A percentile compares a stretch with the other conserved stretches of the same genome.
These are phyloP conservation scores for Mactra quadrangularis DNA, from an alignment of 1,140 invertebrate species.

Conservation along the genomic window DNA sequence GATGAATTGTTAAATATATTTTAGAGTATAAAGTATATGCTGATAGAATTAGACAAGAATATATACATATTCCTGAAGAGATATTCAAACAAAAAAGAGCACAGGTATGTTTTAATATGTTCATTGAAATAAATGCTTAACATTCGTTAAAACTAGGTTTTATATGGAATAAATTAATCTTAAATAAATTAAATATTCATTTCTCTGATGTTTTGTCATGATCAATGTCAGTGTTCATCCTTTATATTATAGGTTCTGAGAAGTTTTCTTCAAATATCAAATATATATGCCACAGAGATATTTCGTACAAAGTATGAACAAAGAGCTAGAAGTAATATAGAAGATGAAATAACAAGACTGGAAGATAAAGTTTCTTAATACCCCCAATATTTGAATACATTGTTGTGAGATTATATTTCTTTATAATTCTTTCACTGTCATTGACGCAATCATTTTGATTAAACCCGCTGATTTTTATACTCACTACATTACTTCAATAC, in stretches of 20 bases:
- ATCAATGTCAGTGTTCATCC: no score
- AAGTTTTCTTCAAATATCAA: background rate
- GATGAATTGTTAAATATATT: no score
- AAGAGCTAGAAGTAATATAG: slow-evolving; percentile 21
- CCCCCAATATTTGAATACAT: background rate
- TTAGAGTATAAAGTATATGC: slow-evolving; percentile 37
- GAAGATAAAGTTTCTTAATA: background rate
- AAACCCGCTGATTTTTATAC: no score
- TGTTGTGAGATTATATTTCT: no score
- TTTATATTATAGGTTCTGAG: slow-evolving; percentile 28
- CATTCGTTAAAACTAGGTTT: no score
- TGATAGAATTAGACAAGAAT: slow-evolving; percentile 24
- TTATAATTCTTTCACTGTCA: no score
- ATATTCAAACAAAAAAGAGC: slow-evolving; percentile 5
- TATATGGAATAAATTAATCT: no score
- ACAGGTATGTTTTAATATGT: slow-evolving; percentile 2
- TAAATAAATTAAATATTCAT: no score
- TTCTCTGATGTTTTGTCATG: no score
- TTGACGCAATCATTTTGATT: no score
- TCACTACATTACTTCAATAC: no score
- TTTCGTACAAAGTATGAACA: slow-evolving; percentile 27
- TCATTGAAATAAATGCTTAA: no score
- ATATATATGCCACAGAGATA: slow-evolving; percentile 27
- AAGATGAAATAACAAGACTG: slow-evolving; percentile 7
- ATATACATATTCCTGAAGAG: slow-evolving; percentile 25